phyloP scores from a whole-genome alignment of 2,888 invertebrate genomes.

The Hermaeophaga mercurialis region DNA sequence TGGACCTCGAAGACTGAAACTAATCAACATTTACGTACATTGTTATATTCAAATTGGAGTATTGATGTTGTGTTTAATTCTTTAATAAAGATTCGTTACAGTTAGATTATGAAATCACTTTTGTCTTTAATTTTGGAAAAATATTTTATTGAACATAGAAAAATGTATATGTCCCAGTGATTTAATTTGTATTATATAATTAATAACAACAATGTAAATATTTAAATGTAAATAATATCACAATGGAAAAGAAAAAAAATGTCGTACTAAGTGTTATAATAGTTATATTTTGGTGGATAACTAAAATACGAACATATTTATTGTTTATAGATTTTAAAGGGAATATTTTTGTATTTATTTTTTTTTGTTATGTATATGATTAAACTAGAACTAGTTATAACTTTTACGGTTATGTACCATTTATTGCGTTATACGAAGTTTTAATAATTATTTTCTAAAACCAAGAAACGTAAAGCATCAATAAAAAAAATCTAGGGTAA shows the following conservation, averaged over 20 bases:
- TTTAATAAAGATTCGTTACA: background rate
- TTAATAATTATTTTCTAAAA: too few species aligned
- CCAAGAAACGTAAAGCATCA: too few species aligned
- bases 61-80: too few species aligned
- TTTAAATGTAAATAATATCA: conserved; percentile 24
- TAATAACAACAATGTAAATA: conserved; percentile 24
- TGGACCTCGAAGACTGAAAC: too few species aligned
- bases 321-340: conserved; percentile 26
- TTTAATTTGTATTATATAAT: conserved; percentile 9
- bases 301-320: conserved; percentile 21
- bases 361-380: conserved; percentile 21
- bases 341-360: conserved; percentile 25
- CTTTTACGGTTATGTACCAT: too few species aligned
- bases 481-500: too few species aligned
- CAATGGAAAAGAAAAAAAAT: conserved; percentile 18
- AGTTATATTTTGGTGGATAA: conserved; percentile 11
- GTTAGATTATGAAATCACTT: too few species aligned
- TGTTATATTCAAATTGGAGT: too few species aligned
- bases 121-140: too few species aligned
- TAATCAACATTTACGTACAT: too few species aligned
- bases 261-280: conserved; percentile 30
- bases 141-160: background rate
- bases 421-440: too few species aligned
- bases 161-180: background rate
- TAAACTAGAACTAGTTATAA: conserved; percentile 6